Conservation (phyloP, 2,797 vertebrate genomes). For the Rhadinocentrus ornatus region DNA sequence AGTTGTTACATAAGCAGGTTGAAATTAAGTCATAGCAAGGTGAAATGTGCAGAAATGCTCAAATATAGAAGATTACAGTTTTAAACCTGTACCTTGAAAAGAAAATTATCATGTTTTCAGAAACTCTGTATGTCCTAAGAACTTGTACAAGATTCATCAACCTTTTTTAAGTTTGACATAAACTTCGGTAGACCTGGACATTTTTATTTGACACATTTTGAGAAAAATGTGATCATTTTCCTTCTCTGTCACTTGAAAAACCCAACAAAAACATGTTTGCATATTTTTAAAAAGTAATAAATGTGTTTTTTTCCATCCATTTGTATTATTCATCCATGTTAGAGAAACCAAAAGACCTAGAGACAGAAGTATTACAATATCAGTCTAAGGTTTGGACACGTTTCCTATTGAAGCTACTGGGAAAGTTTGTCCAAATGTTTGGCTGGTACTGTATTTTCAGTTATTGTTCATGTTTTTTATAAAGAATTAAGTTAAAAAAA, state of each 20-base stretch:
- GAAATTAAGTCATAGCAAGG: constrained; percentile 2
- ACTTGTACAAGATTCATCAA: background rate
- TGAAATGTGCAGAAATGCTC: constrained; percentile 4
- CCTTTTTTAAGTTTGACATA: background rate
- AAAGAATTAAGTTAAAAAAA: constrained; percentile 3
- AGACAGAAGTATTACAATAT: background rate
- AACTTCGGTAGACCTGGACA: background rate
- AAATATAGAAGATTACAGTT: background rate
- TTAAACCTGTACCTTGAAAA: too few relatives aligned
- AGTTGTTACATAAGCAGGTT: constrained; percentile 31
- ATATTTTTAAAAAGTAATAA: background rate
- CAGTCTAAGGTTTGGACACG: too few relatives aligned
- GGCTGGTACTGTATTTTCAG: background rate
- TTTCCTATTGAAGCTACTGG: too few relatives aligned
- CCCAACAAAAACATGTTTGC: background rate
- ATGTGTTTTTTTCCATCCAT: background rate
- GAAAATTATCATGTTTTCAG: too few relatives aligned
- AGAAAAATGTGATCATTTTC: too few relatives aligned
- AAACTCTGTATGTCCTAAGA: background rate
- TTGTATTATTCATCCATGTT: background rate
- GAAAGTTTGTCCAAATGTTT: too few relatives aligned
- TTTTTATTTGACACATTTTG: background rate
- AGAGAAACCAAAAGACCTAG: background rate
- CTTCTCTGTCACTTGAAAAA: too few relatives aligned
- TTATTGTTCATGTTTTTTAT: background rate